Conservation (phyloP, 2,888 invertebrate genomes). For the Drosophila algonquin region DNA sequence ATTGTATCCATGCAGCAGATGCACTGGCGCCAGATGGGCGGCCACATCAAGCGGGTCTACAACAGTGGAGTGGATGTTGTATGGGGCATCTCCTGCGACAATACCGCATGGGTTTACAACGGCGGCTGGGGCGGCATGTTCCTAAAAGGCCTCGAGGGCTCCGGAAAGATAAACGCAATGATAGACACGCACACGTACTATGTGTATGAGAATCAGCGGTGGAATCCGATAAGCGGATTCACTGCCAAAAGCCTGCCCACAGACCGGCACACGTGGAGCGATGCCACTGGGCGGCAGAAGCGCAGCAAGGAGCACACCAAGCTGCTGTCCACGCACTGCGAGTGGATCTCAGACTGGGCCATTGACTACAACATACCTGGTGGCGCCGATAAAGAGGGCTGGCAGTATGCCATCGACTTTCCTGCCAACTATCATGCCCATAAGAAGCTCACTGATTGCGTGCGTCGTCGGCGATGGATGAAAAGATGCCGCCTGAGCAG, state of each 20-base stretch:
- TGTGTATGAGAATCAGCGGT: conserved; percentile 96
- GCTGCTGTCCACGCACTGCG: conserved; percentile 93
- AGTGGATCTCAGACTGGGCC: conserved; percentile 95
- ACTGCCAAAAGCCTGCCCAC: conserved; percentile 93
- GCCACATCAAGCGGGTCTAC: conserved; percentile 92
- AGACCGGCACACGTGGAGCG: conserved; percentile 96
- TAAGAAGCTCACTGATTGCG: conserved; percentile 95
- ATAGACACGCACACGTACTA: conserved; percentile 93
- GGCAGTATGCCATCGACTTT: conserved; percentile 98
- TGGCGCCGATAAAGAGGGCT: conserved; percentile 95
- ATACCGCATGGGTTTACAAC: conserved; percentile 94
- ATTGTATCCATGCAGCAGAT: conserved; percentile 91
- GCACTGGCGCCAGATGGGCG: conserved; percentile 94
- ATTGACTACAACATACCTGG: conserved; percentile 95
- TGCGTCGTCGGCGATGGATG: conserved; percentile 92
- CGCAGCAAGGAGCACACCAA: conserved; percentile 94
- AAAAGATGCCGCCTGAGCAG: conserved; percentile 92
- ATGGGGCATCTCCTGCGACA: conserved; percentile 96
- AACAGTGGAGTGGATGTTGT: conserved; percentile 90
- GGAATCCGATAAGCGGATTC: conserved; percentile 96
- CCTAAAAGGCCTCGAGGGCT: conserved; percentile 87
- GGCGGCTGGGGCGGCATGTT: conserved; percentile 95
- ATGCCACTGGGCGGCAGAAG: conserved; percentile 92
- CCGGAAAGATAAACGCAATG: conserved; percentile 89
- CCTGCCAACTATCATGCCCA: conserved; percentile 93